Evolutionary conservation across 2,113 vertebrate genomes (phyloP).

Genomic region (Mionectes macconnelli): DNA sequence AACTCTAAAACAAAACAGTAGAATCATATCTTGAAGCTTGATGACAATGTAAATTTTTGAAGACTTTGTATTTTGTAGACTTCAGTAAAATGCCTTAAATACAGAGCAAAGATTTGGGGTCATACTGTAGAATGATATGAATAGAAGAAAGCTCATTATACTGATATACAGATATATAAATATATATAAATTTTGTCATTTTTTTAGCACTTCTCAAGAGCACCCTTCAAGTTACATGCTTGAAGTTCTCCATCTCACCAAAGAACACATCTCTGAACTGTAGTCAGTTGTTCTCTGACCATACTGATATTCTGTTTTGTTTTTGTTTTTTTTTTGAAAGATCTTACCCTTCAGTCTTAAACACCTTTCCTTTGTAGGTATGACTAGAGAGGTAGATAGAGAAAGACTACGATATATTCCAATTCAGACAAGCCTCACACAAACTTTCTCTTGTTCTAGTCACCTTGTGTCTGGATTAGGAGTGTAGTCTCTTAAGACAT

Average conservation of each 20-base stretch:
- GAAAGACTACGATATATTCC: background rate
- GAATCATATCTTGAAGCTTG: background rate
- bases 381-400: background rate
- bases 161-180: no score
- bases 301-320: background rate
- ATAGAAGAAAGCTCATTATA: background rate
- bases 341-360: background rate
- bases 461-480: background rate
- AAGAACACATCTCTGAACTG: background rate
- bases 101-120: background rate
- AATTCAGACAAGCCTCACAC: background rate
- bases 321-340: background rate
- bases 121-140: background rate
- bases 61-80: background rate
- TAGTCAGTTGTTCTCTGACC: background rate
- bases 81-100: background rate
- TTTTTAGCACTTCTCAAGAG: background rate
- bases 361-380: background rate
- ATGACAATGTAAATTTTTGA: background rate
- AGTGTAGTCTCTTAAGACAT: background rate
- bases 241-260: background rate
- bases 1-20: background rate
- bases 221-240: background rate
- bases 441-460: background rate
- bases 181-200: background rate